phyloP scores from a whole-genome alignment of 1,140 invertebrate species.

The Lerema accius region DNA sequence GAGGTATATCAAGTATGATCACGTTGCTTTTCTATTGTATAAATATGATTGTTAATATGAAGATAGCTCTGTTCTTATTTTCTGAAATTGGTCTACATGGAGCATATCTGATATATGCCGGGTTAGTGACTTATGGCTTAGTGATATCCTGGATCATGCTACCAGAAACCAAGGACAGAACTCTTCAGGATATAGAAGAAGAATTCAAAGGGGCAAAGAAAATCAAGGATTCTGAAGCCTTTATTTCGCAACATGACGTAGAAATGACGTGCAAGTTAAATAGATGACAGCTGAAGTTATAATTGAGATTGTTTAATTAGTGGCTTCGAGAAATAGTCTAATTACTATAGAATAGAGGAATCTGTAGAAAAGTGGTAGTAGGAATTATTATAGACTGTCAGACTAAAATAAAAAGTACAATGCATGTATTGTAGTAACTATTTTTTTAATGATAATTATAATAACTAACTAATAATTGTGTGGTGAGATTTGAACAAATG shows the following conservation, averaged over 20 bases:
- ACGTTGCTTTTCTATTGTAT: slow-evolving; percentile 36
- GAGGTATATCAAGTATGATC: slow-evolving; percentile 47
- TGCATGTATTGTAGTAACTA: no score
- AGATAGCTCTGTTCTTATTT: slow-evolving; percentile 44
- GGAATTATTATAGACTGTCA: no score
- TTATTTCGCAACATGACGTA: background rate
- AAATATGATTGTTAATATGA: slow-evolving; percentile 47
- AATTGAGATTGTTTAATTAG: no score
- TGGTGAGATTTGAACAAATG: no score
- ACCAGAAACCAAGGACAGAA: slow-evolving; percentile 64
- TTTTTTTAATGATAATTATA: no score
- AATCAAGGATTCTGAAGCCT: background rate
- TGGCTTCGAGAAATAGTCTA: no score
- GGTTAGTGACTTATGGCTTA: slow-evolving; percentile 47
- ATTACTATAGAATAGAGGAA: no score
- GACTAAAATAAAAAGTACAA: no score
- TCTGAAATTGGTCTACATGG: slow-evolving; percentile 49
- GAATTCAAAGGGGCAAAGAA: slow-evolving; percentile 41
- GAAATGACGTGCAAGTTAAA: background rate
- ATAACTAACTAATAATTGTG: no score
- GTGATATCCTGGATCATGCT: slow-evolving; percentile 49
- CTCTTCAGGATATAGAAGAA: slow-evolving; percentile 66
- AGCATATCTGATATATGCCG: slow-evolving; percentile 52
- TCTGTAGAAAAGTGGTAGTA: no score
- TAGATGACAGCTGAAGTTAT: background rate